phyloP scores from a whole-genome alignment of 2,888 invertebrate genomes.

The Hydrotaea diabolus region DNA sequence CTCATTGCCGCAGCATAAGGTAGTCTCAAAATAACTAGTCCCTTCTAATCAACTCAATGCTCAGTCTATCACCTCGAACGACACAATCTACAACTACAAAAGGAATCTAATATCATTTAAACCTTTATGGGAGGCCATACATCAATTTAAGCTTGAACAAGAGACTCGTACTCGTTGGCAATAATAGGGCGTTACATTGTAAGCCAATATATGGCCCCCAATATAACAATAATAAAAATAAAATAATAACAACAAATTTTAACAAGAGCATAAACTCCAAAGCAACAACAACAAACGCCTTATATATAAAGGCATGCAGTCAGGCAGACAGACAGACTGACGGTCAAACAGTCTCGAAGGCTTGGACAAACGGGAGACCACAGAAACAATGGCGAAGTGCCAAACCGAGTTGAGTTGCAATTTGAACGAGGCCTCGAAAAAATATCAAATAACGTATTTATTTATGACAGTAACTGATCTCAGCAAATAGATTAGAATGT shows the following conservation, averaged over 20 bases:
- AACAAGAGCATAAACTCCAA: constrained; percentile 48
- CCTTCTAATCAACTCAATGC: too few species aligned
- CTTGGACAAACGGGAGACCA: neutral
- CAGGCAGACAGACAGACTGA: neutral
- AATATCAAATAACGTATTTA: constrained; percentile 66
- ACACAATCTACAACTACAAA: neutral
- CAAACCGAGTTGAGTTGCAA: constrained; percentile 46
- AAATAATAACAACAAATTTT: constrained; percentile 44
- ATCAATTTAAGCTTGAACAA: neutral
- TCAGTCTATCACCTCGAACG: constrained; percentile 15
- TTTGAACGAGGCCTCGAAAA: constrained; percentile 58
- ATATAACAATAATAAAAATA: constrained; percentile 32
- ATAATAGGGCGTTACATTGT: constrained; percentile 55
- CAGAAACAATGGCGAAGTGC: constrained; percentile 22
- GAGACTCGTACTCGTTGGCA: constrained; percentile 30
- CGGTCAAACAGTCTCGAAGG: too few species aligned
- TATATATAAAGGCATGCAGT: constrained; percentile 3
- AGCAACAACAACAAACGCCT: constrained; percentile 6
- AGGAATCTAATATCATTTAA: constrained; percentile 19
- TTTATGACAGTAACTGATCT: constrained; percentile 70
- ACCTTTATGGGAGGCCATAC: constrained; percentile 24
- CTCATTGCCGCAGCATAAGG: too few species aligned
- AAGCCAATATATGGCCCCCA: constrained; percentile 38
- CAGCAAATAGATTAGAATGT: constrained; percentile 68
- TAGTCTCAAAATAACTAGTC: too few species aligned